phyloP scores from a whole-genome alignment of 2,888 invertebrate species.

The Stictocephala bisonia region DNA sequence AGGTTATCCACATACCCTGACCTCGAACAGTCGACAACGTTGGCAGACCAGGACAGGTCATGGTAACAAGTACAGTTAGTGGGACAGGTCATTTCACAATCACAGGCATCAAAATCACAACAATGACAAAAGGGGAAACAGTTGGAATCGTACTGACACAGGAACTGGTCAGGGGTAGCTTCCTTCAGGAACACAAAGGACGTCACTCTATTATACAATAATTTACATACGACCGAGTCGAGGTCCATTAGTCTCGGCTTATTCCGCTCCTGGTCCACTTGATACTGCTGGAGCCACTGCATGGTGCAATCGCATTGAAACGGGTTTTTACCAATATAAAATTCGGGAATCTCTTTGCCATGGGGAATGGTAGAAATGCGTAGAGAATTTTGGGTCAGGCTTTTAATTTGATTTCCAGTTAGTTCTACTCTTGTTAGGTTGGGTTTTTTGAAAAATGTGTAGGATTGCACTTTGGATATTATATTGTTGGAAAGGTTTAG shows the following conservation, averaged over 20 bases:
- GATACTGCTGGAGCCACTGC: slow-evolving; percentile 90
- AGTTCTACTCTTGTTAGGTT: slow-evolving; percentile 85
- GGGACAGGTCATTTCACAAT: slow-evolving; percentile 93
- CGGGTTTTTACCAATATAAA: slow-evolving; percentile 87
- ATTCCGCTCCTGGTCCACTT: slow-evolving; percentile 76
- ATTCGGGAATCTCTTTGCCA: slow-evolving; percentile 80
- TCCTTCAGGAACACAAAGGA: slow-evolving; percentile 80
- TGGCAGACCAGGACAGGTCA: slow-evolving; percentile 87
- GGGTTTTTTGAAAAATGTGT: slow-evolving; percentile 88
- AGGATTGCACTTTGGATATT: slow-evolving; percentile 85
- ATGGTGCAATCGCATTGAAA: slow-evolving; percentile 90
- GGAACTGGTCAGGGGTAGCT: slow-evolving; percentile 83
- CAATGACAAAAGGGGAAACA: slow-evolving; percentile 91
- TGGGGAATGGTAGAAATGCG: slow-evolving; percentile 80
- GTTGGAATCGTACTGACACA: slow-evolving; percentile 86
- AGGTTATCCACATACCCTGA: slow-evolving; percentile 76
- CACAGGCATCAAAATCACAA: slow-evolving; percentile 92
- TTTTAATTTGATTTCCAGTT: slow-evolving; percentile 82
- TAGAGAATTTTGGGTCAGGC: slow-evolving; percentile 79
- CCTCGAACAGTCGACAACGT: slow-evolving; percentile 84
- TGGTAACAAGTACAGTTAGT: slow-evolving; percentile 89
- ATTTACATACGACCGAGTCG: slow-evolving; percentile 83
- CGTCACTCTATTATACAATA: slow-evolving; percentile 81
- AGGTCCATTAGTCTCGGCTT: slow-evolving; percentile 86
- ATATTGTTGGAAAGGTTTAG: slow-evolving; percentile 83